Base-by-base conservation (phyloP, 2,888 invertebrate species). In the Tricholauxania praeusta region DNA sequence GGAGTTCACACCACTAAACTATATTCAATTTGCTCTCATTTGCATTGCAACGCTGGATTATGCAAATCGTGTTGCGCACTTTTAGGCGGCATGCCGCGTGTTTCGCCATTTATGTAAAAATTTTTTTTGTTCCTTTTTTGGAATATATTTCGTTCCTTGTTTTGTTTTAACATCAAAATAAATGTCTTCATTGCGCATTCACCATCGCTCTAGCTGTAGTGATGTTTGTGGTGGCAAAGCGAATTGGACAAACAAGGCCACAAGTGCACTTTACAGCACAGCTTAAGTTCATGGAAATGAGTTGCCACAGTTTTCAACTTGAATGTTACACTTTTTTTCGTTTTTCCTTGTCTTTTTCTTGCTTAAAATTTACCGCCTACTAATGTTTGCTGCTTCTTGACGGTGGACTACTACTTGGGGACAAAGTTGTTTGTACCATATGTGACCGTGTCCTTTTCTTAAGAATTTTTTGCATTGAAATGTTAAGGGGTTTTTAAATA, bases 1-100 rank as follows among this genome's bases (percentile, higher is more conserved):
- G 63, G 17, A 17, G 47, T 32, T 60, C 70, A 63, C 72, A 51
- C 55, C 71, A 67, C 71, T 74, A 75, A 77, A 71, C 74, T 76
- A 77, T 79, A 80, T 82, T 82, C 81, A 82, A 83, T 82, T 81
- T 83, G 83, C 80, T 76, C 78, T 79, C 79, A 85, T 82, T 83
- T 81, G 81, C 83, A 84, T 81, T 79, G 74, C 47, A 72, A n/a
- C 65, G 71, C 53, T 47, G 79, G 76, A 84, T 84, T 82, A 82
- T 82, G 82, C 78, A 82, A 82, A 82, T 82, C 78, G 71, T 76
- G 76, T 73, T 76, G 83, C 80, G 80, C 81, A 83, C 82, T 83
- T 83, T 81, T 74, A 71, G 79, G 74, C 79, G 83, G 73, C 72
- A 53, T 68, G 65, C 59, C 62, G 78, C 77, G 55, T 32, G 7